phyloP scores from a whole-genome alignment of 2,113 vertebrate genomes.

The Pachypanchax playfairii region DNA sequence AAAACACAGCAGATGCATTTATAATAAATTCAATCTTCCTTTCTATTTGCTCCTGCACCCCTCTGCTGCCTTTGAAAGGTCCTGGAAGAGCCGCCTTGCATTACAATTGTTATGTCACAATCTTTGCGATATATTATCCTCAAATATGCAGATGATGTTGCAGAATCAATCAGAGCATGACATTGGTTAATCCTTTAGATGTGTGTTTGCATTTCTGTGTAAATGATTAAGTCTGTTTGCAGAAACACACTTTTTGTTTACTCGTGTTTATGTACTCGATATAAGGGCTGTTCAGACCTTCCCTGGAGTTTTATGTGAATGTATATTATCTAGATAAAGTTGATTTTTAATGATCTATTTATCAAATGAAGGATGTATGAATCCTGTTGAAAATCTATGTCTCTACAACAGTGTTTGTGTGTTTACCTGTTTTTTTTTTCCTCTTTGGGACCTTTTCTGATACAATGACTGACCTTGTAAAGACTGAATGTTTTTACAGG shows the following conservation, averaged over 20 bases:
- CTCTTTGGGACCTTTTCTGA: too few relatives aligned
- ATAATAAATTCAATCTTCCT: constrained; percentile 24
- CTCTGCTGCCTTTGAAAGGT: constrained; percentile 16
- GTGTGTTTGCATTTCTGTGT: background rate
- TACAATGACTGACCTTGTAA: too few relatives aligned
- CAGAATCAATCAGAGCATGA: constrained; percentile 10
- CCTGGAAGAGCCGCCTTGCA: constrained; percentile 14
- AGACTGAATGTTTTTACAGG: too few relatives aligned
- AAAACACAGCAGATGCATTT: too few relatives aligned
- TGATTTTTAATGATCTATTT: constrained; percentile 4
- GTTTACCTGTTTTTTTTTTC: too few relatives aligned
- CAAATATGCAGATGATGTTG: constrained; percentile 22
- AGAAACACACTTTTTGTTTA: background rate
- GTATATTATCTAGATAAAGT: background rate
- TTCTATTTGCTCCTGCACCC: constrained; percentile 3
- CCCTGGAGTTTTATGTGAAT: background rate
- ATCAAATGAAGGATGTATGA: background rate
- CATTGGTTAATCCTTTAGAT: constrained; percentile 4
- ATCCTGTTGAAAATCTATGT: too few relatives aligned
- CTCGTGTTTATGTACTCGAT: background rate
- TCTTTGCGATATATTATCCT: constrained; percentile 10
- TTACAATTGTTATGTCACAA: constrained; percentile 21
- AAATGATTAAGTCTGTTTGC: background rate
- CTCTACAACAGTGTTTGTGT: too few relatives aligned
- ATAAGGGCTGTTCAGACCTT: background rate